Conservation (phyloP, 2,888 invertebrate genomes). For the Phragmatobia fuliginosa region DNA sequence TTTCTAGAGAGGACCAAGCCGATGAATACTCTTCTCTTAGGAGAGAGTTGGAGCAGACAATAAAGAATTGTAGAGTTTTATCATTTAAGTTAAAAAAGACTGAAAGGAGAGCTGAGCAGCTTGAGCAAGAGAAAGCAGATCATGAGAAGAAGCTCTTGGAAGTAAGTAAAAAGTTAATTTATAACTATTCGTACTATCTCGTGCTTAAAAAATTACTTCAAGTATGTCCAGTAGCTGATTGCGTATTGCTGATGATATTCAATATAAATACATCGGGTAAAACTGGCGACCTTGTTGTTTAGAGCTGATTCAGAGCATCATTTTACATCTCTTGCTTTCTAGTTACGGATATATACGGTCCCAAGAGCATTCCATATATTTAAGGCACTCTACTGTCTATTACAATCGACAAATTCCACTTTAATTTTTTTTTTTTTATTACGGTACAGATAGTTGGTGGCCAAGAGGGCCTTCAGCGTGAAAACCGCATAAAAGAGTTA, state of each 20-base stretch:
- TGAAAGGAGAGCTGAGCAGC: conserved; percentile 94
- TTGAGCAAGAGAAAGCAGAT: conserved; percentile 94
- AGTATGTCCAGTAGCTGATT: too few relatives aligned
- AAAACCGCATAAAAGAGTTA: conserved; percentile 91
- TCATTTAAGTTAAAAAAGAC: conserved; percentile 99
- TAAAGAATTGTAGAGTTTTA: conserved; percentile 98
- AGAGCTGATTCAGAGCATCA: not conserved
- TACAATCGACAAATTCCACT: not conserved
- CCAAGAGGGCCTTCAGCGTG: conserved; percentile 87
- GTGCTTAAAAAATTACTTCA: too few relatives aligned
- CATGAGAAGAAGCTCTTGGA: conserved; percentile 89
- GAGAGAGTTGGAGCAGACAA: conserved; percentile 97
- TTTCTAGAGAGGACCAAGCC: conserved; percentile 95
- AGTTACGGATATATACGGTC: too few relatives aligned
- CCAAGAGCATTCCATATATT: too few relatives aligned
- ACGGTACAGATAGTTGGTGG: conserved; percentile 83
- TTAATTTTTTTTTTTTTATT: not conserved
- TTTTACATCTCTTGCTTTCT: not conserved
- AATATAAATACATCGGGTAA: not conserved
- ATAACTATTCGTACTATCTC: not conserved
- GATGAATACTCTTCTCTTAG: conserved; percentile 98
- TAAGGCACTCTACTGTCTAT: too few relatives aligned
- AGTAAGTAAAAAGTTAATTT: conserved; percentile 51
- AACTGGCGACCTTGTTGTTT: not conserved
- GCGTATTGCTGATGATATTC: too few relatives aligned